Evolutionary conservation across 64 coral and sea anemone species (phyloP), one percentile per base, ranked within the genome.

Genomic region (Montipora sp.): DNA sequence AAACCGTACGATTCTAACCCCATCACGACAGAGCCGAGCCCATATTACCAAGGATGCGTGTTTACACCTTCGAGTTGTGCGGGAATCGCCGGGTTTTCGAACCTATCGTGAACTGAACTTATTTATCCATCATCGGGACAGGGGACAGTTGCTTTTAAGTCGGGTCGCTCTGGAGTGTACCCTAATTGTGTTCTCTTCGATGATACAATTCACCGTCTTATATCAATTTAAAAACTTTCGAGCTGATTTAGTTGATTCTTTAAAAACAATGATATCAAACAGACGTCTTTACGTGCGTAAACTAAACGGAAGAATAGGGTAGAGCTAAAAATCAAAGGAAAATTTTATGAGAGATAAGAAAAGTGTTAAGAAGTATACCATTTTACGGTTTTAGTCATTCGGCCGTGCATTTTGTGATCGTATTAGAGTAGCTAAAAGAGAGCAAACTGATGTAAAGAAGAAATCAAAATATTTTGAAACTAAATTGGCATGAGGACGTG

Each of bases 401-500:
- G 63, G 47, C 82, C 14, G 63, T 47, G 48, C 44, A 51, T 7
- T 60, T 12, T 14, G 53, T 92, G 90, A 92, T 92, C 84, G 75
- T 85, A 49, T 94, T 80, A 89, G 68, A 91, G 93, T 97, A 97
- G 94, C 94, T 97, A 94, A 92, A 94, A 75, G 81, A 88, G 80
- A 85, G 81, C 78, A 87, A 94, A 12, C 60, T 63, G 14, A 92
- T 93, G 59, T 87, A 72, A 76, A 71, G 11, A 57, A 11, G 11
- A 92, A 98, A 98, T 98, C 95, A 98, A 98, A 98, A 98, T 98
- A 98, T 98, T 98, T 98, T 98, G 88, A 98, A 98, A 98, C 91
- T 88, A 89, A 94, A 98, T 98, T 86, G 94, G 88, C 75, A 44
- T 48, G 27, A 75, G 80, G 61, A 87, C 46, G 75, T 93, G 91